Evolutionary conservation across 2,888 invertebrate species (phyloP).

Genomic region (Mechanitis mazaeus): DNA sequence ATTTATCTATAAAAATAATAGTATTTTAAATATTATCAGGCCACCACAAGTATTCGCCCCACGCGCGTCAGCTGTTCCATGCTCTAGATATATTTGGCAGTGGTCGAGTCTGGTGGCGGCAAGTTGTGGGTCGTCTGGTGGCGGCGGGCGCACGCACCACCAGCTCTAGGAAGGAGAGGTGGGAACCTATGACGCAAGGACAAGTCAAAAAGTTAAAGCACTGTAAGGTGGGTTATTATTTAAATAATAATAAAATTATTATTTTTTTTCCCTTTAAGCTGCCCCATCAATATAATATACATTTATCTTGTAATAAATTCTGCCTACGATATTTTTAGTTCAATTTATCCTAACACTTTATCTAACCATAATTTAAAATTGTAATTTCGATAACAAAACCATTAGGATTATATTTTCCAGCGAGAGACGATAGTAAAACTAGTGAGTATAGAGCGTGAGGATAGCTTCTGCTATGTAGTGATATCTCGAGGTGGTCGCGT

Average conservation of each 20-base stretch:
- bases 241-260: background rate
- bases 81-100: constrained; percentile 53
- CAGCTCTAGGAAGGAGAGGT: constrained; percentile 47
- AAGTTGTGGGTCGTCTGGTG: constrained; percentile 52
- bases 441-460: constrained; percentile 72
- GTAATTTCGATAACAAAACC: background rate
- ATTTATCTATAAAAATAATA: too few relatives aligned
- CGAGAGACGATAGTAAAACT: constrained; percentile 77
- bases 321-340: too few relatives aligned
- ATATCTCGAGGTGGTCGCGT: constrained; percentile 77
- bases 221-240: constrained; percentile 48
- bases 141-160: constrained; percentile 51
- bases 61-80: constrained; percentile 58
- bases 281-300: too few relatives aligned
- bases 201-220: constrained; percentile 44
- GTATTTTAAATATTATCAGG: constrained; percentile 38
- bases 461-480: constrained; percentile 78
- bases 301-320: too few relatives aligned
- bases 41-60: constrained; percentile 54
- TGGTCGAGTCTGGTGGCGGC: constrained; percentile 63
- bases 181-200: constrained; percentile 39
- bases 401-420: constrained; percentile 49
- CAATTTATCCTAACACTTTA: too few relatives aligned
- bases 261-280: too few relatives aligned
- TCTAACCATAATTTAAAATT: too few relatives aligned